Conservation (phyloP, 2,888 invertebrate species). For the Lithophane leautieri region DNA sequence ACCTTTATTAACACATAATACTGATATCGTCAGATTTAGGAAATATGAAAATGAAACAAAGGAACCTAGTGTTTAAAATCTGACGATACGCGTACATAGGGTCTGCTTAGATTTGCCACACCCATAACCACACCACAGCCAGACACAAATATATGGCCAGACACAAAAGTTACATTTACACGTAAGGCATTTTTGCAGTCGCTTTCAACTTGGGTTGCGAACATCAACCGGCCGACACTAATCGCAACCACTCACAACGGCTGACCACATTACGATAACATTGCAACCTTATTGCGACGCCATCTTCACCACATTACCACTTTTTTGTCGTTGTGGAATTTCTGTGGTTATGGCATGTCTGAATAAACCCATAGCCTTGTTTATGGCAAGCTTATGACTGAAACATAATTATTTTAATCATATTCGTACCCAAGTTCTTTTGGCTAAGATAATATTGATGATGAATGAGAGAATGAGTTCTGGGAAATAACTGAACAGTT, state of each 20-base stretch:
- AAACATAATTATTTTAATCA: slow-evolving; percentile 14
- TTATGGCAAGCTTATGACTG: slow-evolving; percentile 27
- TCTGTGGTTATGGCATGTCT: background rate
- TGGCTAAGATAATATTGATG: slow-evolving; percentile 35
- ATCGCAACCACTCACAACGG: background rate
- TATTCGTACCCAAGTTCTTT: slow-evolving; percentile 29
- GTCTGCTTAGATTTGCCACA: too few species aligned
- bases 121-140: background rate
- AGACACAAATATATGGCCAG: background rate
- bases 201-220: background rate
- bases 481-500: background rate
- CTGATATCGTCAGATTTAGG: slow-evolving; percentile 24
- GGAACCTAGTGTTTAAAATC: background rate
- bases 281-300: too few species aligned
- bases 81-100: slow-evolving; percentile 16
- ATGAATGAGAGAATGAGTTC: slow-evolving; percentile 24
- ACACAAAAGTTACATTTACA: background rate
- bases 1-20: slow-evolving; percentile 9
- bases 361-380: slow-evolving; percentile 11
- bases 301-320: too few species aligned
- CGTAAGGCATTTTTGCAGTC: background rate
- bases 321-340: background rate
- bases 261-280: background rate
- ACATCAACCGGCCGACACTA: background rate
- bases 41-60: background rate